Percentiles rank a stretch among this genome's conserved stretches.
phyloP scores from a whole-genome alignment of 2,888 invertebrate species.

The Callinectes sapidus region DNA sequence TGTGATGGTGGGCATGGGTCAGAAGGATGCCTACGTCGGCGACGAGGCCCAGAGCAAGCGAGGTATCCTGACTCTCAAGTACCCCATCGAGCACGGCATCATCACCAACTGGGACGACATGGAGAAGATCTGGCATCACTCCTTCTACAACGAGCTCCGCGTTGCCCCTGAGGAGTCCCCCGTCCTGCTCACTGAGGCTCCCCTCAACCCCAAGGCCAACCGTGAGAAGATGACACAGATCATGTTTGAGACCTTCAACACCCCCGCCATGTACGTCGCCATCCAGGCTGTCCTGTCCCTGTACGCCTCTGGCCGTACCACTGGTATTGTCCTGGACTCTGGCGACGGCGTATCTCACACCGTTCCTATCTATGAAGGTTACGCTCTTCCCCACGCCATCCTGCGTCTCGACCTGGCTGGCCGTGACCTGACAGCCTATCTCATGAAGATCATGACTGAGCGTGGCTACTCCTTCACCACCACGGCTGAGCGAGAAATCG shows the following conservation, averaged over 20 bases:
- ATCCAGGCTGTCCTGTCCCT: constrained; percentile 87
- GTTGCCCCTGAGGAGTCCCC: constrained; percentile 96
- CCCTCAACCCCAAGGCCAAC: constrained; percentile 95
- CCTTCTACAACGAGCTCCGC: constrained; percentile 97
- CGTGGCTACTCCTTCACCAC: constrained; percentile 72
- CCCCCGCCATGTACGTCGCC: constrained; percentile 93
- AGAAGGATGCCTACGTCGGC: constrained; percentile 73
- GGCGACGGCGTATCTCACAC: constrained; percentile 76
- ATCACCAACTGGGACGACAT: constrained; percentile 97
- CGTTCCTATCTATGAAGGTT: constrained; percentile 76
- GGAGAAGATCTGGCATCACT: constrained; percentile 99
- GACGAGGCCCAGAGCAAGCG: constrained; percentile 86
- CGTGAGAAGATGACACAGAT: constrained; percentile 91
- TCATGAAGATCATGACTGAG: constrained; percentile 80
- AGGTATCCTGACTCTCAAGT: constrained; percentile 81
- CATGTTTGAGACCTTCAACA: constrained; percentile 76
- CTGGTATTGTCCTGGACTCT: constrained; percentile 77
- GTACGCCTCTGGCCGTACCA: constrained; percentile 76
- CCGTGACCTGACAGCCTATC: constrained; percentile 96
- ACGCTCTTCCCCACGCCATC: constrained; percentile 94
- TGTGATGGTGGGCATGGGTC: constrained; percentile 72
- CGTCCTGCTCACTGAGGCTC: constrained; percentile 93
- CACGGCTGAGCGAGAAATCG: constrained; percentile 72
- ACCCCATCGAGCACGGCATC: constrained; percentile 79
- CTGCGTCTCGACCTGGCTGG: constrained; percentile 97